phyloP scores from a whole-genome alignment of 2,797 vertebrate genomes.

The Adrianichthys oophorus region DNA sequence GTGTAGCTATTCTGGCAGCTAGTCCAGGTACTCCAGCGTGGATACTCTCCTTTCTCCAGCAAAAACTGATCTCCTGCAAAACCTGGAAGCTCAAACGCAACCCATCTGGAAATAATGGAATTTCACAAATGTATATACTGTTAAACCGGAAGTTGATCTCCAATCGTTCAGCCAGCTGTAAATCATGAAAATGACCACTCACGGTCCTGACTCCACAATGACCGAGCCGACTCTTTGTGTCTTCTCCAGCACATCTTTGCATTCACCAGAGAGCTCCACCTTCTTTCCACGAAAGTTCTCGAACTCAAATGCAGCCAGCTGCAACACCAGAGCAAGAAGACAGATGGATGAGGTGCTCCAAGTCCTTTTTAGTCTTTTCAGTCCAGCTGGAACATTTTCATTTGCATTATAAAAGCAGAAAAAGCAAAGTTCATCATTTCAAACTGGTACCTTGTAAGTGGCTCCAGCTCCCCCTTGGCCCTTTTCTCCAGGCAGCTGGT shows the following conservation, averaged over 20 bases:
- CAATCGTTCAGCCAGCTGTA: too few relatives aligned
- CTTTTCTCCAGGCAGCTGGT: conserved; percentile 85
- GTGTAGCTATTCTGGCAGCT: conserved; percentile 82
- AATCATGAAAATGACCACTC: conserved; percentile 62
- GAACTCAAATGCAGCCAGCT: conserved; percentile 82
- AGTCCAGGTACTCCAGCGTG: conserved; percentile 91
- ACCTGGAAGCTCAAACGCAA: conserved; percentile 81
- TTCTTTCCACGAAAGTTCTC: conserved; percentile 89
- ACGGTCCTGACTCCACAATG: conserved; percentile 89
- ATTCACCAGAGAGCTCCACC: conserved; percentile 84
- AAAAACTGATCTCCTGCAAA: conserved; percentile 88
- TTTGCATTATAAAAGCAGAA: neutral
- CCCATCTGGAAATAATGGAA: conserved; percentile 75
- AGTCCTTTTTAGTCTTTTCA: neutral
- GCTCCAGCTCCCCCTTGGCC: conserved; percentile 80
- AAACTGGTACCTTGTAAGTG: conserved; percentile 81
- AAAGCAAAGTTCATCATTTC: neutral
- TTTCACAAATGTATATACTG: too few relatives aligned
- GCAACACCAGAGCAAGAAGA: conserved; percentile 39
- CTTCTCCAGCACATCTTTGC: conserved; percentile 82
- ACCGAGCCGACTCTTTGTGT: conserved; percentile 87
- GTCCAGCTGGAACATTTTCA: neutral
- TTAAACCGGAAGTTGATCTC: too few relatives aligned
- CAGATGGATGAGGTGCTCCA: neutral
- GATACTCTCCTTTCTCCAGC: conserved; percentile 91